phyloP scores from a whole-genome alignment of 2,113 vertebrate genomes.

The Pachyramphus minor region DNA sequence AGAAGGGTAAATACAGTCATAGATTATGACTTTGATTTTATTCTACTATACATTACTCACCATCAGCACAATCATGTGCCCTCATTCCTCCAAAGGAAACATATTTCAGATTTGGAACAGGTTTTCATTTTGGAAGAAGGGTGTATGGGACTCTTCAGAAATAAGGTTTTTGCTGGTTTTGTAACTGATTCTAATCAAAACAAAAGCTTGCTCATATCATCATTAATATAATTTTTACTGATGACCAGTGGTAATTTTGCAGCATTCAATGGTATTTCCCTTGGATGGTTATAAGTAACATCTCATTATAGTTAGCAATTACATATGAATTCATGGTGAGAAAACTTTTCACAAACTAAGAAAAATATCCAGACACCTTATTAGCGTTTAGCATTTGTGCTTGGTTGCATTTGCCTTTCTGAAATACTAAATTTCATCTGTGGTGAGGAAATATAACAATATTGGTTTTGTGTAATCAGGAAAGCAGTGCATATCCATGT shows the following conservation, averaged over 20 bases:
- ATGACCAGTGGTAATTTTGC: neutral
- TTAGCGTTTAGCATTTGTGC: neutral
- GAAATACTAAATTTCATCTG: neutral
- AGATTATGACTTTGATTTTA: neutral
- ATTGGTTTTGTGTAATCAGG: neutral
- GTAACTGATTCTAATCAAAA: neutral
- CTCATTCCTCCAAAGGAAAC: neutral
- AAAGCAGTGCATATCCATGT: neutral
- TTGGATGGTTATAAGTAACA: neutral
- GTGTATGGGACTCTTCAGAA: neutral
- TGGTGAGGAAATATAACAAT: neutral
- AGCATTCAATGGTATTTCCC: neutral
- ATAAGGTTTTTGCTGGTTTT: neutral
- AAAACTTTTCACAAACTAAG: neutral
- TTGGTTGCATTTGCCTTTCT: neutral
- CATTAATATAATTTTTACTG: neutral
- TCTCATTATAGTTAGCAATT: neutral
- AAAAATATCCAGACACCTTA: neutral
- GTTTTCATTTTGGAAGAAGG: neutral
- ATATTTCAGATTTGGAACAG: neutral
- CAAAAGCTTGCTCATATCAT: neutral
- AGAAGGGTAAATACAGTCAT: neutral
- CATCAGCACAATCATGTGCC: neutral
- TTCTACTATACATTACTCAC: neutral
- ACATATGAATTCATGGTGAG: neutral